phyloP scores from a whole-genome alignment of 2,797 vertebrate genomes.

The Smutsia temminckii region DNA sequence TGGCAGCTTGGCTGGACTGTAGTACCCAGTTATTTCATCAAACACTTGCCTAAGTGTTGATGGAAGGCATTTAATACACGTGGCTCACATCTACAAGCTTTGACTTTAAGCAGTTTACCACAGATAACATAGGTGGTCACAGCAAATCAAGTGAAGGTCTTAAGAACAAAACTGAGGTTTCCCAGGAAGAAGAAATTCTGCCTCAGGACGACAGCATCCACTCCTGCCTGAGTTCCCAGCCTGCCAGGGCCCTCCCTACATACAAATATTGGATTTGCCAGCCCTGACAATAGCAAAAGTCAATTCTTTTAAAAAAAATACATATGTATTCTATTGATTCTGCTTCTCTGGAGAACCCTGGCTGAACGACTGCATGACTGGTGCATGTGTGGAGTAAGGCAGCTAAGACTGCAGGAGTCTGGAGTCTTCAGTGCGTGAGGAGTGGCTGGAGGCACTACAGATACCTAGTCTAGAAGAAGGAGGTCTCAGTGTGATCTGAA shows the following conservation, averaged over 20 bases:
- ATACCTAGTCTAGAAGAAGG: background rate
- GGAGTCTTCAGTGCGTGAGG: background rate
- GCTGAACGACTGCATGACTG: background rate
- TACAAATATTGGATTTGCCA: background rate
- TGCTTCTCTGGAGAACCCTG: background rate
- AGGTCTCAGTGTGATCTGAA: background rate
- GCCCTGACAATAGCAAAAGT: background rate
- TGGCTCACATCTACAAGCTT: background rate
- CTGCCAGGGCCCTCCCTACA: background rate
- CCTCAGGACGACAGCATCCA: background rate
- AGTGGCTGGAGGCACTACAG: background rate
- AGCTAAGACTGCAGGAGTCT: background rate
- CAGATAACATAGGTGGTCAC: background rate
- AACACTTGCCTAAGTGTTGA: background rate
- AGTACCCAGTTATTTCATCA: background rate
- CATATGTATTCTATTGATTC: background rate
- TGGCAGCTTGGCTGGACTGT: background rate
- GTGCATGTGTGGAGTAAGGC: background rate
- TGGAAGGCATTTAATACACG: background rate
- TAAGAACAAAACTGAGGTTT: background rate
- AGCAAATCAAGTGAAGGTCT: background rate
- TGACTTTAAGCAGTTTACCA: background rate
- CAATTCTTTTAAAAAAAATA: background rate
- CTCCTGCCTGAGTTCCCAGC: background rate
- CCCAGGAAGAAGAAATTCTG: background rate